phyloP scores from a whole-genome alignment of 2,797 vertebrate genomes.

The Oreonectes daqikongensis region DNA sequence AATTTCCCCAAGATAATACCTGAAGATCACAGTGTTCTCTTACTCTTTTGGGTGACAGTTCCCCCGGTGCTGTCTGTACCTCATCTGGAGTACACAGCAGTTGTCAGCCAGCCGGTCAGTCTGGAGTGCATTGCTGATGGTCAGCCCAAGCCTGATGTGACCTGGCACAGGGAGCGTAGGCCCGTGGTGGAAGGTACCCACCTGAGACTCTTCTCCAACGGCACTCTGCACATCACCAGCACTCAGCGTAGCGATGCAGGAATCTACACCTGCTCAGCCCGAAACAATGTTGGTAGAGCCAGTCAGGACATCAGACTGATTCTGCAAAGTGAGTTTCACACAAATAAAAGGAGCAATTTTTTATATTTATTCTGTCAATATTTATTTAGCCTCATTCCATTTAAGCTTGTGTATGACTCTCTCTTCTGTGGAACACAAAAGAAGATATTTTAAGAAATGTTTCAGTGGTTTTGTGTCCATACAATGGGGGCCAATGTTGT shows the following conservation, averaged over 20 bases:
- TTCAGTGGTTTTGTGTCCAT: too few species aligned
- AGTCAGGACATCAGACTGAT: conserved; percentile 77
- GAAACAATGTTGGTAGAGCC: conserved; percentile 73
- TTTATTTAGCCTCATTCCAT: too few species aligned
- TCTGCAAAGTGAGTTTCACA: conserved; percentile 71
- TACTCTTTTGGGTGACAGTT: conserved; percentile 64
- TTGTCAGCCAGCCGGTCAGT: conserved; percentile 71
- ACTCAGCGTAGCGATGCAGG: conserved; percentile 76
- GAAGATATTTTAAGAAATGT: too few species aligned
- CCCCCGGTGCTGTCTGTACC: conserved; percentile 77
- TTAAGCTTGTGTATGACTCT: too few species aligned
- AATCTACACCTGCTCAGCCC: conserved; percentile 78
- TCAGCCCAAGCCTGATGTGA: conserved; percentile 76
- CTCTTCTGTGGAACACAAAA: too few species aligned
- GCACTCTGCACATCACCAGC: conserved; percentile 72
- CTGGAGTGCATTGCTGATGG: conserved; percentile 76
- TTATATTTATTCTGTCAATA: too few species aligned
- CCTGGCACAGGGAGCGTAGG: conserved; percentile 75
- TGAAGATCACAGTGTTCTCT: background rate
- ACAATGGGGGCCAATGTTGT: too few species aligned
- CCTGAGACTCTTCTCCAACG: conserved; percentile 73
- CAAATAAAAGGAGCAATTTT: background rate
- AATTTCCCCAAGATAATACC: too few species aligned
- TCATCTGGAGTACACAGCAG: conserved; percentile 69
- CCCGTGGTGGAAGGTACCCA: conserved; percentile 67